Evolutionary conservation across 2,797 vertebrate genomes (phyloP).

Genomic region (Mus minutoides): DNA sequence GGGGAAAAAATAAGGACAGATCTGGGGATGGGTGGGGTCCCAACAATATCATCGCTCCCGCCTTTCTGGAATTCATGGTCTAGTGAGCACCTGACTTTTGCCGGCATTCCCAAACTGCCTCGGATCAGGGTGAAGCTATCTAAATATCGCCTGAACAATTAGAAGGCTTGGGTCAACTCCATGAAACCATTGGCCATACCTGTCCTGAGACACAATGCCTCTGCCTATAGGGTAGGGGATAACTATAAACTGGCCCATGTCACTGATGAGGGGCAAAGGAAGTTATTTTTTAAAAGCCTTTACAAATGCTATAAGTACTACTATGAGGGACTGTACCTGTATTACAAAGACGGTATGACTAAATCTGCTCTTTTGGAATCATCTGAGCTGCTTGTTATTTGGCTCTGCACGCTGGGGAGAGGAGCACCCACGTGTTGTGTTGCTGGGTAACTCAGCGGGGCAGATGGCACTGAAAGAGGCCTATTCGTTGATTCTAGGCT

Average conservation of each 20-base stretch:
- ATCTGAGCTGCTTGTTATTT: constrained; percentile 4
- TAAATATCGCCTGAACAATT: neutral
- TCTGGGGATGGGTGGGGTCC: neutral
- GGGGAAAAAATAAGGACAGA: neutral
- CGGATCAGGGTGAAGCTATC: neutral
- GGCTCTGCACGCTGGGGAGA: neutral
- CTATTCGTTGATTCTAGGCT: constrained; percentile 41
- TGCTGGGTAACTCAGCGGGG: neutral
- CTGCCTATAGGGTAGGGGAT: neutral
- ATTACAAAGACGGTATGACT: neutral
- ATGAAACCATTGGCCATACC: neutral
- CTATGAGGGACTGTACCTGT: neutral
- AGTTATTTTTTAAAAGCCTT: neutral
- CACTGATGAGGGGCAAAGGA: constrained; percentile 2
- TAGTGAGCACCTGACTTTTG: neutral
- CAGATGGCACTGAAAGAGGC: neutral
- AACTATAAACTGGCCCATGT: neutral
- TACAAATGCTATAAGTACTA: neutral
- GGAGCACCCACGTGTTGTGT: neutral
- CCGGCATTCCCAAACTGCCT: neutral
- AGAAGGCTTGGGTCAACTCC: neutral
- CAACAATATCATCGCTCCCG: neutral
- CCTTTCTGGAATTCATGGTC: neutral
- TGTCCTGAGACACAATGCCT: neutral
- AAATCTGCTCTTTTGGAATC: neutral